phyloP scores from a whole-genome alignment of 2,797 vertebrate species.

The Platalea minor region DNA sequence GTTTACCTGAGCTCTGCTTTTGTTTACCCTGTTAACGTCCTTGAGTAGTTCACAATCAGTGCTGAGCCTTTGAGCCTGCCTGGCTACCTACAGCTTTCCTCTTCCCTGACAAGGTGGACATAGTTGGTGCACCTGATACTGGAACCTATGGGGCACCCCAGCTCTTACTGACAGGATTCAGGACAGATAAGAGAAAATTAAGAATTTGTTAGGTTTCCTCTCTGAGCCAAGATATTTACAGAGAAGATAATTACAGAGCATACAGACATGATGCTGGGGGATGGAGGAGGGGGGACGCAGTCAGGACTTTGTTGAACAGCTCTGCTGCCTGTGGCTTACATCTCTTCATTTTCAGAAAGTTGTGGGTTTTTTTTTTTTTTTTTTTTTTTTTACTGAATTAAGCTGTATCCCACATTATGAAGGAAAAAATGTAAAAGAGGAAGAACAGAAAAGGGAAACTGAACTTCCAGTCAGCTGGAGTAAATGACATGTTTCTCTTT shows the following conservation, averaged over 20 bases:
- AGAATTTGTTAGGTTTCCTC: background rate
- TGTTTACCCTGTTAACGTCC: background rate
- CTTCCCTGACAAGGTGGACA: background rate
- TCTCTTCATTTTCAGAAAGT: background rate
- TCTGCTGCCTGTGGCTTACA: background rate
- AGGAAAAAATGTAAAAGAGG: background rate
- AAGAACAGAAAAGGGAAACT: background rate
- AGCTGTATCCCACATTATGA: background rate
- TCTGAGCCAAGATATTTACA: background rate
- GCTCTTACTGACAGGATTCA: background rate
- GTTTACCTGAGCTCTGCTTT: background rate
- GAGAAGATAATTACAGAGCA: background rate
- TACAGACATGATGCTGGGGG: background rate
- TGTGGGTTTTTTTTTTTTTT: fast-evolving
- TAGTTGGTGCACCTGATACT: background rate
- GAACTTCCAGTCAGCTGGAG: background rate
- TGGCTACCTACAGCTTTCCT: background rate
- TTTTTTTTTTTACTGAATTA: background rate
- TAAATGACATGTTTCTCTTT: background rate
- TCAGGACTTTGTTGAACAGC: background rate
- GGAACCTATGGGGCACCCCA: background rate
- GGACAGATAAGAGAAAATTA: background rate
- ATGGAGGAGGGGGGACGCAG: background rate
- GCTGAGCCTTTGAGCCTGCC: background rate
- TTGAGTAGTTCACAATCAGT: background rate